These are phyloP conservation scores for Drosophila erecta DNA, from an alignment of 1,140 invertebrate species.

Conservation along the genomic window DNA sequence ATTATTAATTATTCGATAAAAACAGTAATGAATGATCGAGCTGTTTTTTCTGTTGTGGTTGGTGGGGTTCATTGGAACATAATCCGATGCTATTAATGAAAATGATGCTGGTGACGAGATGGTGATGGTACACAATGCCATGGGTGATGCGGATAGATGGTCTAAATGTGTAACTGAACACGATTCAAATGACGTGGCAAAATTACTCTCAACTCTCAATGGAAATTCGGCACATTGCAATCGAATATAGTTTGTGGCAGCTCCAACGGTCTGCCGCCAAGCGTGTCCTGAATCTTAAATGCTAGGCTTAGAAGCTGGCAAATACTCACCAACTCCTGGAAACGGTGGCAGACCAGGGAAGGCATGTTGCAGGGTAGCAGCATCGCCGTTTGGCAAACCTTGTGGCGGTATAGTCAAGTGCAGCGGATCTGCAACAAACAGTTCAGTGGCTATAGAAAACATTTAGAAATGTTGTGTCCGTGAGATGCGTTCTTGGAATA, in stretches of 20 bases:
- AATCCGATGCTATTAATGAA: slow-evolving; percentile 41
- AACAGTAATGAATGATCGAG: slow-evolving; percentile 75
- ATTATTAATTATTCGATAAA: slow-evolving; percentile 81
- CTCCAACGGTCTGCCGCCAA: not conserved
- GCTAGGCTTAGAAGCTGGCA: not conserved
- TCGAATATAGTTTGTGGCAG: not conserved
- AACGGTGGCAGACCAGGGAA: slow-evolving; percentile 96
- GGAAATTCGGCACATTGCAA: slow-evolving; percentile 7
- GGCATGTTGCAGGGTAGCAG: slow-evolving; percentile 92
- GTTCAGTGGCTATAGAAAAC: slow-evolving; percentile 4
- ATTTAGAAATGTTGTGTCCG: not conserved
- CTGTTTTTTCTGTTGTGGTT: slow-evolving; percentile 58
- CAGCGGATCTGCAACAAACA: slow-evolving; percentile 69
- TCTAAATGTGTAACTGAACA: slow-evolving; percentile 29
- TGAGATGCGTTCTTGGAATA: not conserved
- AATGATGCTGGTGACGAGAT: slow-evolving; percentile 20
- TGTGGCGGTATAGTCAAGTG: slow-evolving; percentile 93
- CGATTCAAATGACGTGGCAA: slow-evolving; percentile 8
- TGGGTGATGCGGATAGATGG: slow-evolving; percentile 13
- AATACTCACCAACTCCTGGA: slow-evolving; percentile 94
- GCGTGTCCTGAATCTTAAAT: not conserved
- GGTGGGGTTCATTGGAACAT: slow-evolving; percentile 34
- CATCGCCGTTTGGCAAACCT: slow-evolving; percentile 94
- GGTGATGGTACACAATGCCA: slow-evolving; percentile 19
- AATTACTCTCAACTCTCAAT: not conserved